Conservation (phyloP, 2,113 vertebrate genomes). For the Pteruthius melanotis region DNA sequence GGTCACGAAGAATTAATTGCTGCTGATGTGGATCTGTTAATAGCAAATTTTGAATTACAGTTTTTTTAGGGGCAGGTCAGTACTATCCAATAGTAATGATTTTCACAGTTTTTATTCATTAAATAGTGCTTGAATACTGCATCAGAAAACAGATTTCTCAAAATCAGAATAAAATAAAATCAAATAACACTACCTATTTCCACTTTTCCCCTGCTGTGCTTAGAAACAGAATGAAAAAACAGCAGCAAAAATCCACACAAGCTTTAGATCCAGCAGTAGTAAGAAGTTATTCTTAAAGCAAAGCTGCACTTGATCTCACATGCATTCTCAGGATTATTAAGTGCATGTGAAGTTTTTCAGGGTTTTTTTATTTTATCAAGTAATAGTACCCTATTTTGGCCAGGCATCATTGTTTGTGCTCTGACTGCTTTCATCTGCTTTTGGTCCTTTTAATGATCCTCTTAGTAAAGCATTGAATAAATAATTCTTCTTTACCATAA, state of each 20-base stretch:
- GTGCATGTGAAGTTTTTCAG: neutral
- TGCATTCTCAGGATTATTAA: slow-evolving; percentile 24
- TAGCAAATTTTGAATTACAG: neutral
- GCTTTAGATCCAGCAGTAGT: neutral
- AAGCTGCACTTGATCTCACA: slow-evolving; percentile 25
- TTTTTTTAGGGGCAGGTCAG: neutral
- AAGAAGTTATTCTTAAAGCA: slow-evolving; percentile 18
- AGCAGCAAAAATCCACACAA: neutral
- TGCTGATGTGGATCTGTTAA: neutral
- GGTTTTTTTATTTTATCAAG: neutral
- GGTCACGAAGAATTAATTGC: neutral
- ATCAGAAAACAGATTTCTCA: neutral
- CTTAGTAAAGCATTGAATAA: slow-evolving; percentile 32
- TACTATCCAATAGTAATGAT: neutral
- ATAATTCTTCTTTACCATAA: slow-evolving; percentile 38
- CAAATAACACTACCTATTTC: neutral
- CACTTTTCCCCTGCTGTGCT: neutral
- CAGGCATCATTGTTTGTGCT: neutral
- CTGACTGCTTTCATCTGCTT: slow-evolving; percentile 23
- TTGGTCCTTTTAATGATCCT: neutral
- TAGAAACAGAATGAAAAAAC: neutral
- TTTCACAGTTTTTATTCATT: neutral
- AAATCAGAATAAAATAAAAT: neutral
- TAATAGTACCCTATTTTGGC: slow-evolving; percentile 10
- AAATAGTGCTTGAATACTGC: neutral